Base-by-base conservation (phyloP, 2,888 invertebrate genomes). In the Andrena camellia region DNA sequence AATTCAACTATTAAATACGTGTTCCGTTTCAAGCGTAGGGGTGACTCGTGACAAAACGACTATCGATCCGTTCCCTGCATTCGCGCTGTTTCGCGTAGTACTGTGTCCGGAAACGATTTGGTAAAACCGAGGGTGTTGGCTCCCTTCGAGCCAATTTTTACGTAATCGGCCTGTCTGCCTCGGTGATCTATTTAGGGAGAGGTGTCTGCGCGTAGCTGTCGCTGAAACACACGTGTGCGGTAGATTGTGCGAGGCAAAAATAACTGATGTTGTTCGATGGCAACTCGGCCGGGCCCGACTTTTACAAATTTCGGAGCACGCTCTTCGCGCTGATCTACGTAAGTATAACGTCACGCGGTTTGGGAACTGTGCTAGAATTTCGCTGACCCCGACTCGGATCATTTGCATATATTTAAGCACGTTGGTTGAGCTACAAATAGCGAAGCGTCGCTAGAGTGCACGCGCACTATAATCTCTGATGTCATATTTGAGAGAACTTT, bases 71-170 rank as follows among this genome's bases (percentile, higher is more conserved):
- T 26, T 48, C 4, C 20, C 57, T 26, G 4, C 10, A 5, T 42
- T 26, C 4, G 4, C 50, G 17, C 33, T 23, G 54, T 31, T 60
- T 48, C 4, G 13, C 26, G 48, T 17, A 10, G 48, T 17, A 10
- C 62, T 48, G 48, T 54, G 31, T 57, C 31, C 17, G 42, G 48
- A 68, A 81, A 72, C 48, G n/a, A 26, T 63, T 50, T 33, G 29
- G n/a, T n/a, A 8, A n/a, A 67, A 81, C 29, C 13, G 17, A 57
- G 2, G 54, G 10, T 1, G 42, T 10, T 42, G 35, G 62, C 13
- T 42, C 17, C 10, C 5, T 29, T 7, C 29, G n/a, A 17, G 77
- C 70, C 86, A 86, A 88, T 67, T 71, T 81, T 88, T 83, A 76
- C 66, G 70, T 79, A 84, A 88, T 75, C 48, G 20, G 54, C 31